Conservation (phyloP, 2,888 invertebrate species). For the Xanthorhoe designata region DNA sequence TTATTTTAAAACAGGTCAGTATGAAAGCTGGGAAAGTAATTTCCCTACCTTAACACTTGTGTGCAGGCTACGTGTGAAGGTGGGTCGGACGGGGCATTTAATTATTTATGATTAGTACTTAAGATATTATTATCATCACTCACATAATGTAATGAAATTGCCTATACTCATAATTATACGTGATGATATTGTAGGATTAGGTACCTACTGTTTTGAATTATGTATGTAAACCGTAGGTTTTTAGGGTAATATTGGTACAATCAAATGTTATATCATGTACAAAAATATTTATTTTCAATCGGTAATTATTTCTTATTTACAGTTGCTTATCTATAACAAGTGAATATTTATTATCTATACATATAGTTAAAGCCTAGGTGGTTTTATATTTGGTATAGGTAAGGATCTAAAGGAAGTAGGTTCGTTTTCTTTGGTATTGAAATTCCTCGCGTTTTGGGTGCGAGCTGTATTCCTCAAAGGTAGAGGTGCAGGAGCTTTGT, state of each 20-base stretch:
- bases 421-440: conserved; percentile 63
- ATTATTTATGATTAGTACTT: too few relatives aligned
- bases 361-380: conserved; percentile 60
- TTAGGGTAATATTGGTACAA: not conserved
- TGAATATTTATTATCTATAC: conserved; percentile 49
- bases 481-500: conserved; percentile 50
- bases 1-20: too few relatives aligned
- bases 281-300: conserved; percentile 42
- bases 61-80: too few relatives aligned
- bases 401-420: conserved; percentile 69
- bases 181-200: too few relatives aligned
- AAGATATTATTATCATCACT: too few relatives aligned
- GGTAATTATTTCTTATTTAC: conserved; percentile 51
- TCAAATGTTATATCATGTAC: conserved; percentile 8
- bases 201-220: too few relatives aligned
- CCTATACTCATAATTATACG: too few relatives aligned
- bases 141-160: too few relatives aligned
- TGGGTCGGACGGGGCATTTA: too few relatives aligned
- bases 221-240: too few relatives aligned
- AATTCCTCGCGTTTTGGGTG: conserved; percentile 53
- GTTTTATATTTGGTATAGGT: conserved; percentile 61
- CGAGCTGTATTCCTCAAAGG: conserved; percentile 33
- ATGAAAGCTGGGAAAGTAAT: too few relatives aligned
- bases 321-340: conserved; percentile 65
- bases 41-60: too few relatives aligned